Base-by-base conservation (phyloP, 2,113 vertebrate species). In the Pelecanoides urinatrix region DNA sequence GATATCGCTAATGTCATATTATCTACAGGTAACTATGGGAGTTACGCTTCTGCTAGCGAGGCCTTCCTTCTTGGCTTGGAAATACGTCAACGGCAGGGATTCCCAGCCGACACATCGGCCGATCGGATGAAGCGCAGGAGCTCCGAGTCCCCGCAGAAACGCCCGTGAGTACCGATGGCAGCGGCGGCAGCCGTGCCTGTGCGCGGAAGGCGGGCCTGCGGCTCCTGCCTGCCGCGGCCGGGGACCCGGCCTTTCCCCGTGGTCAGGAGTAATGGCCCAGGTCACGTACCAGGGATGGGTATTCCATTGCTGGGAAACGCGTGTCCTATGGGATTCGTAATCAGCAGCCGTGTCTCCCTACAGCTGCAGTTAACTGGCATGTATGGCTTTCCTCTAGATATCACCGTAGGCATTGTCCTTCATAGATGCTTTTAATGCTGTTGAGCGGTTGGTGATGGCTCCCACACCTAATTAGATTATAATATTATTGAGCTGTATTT, bases 1-100 rank as follows among this genome's bases (percentile, higher is more conserved):
- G 19, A 2, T 76, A 3, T 17, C 4, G 0, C n/a, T 73, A 3
- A 11, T 83, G 56, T 36, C 6, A 0, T 10, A 1, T 66, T 76
- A 6, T 22, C 59, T 70, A 20, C 76, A 88, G 94, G 87, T 63
- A 79, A 2, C 40, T 4, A 20, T 56, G 82, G 77, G 58, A 93
- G 44, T 8, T 13, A 20, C 11, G 6, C 36, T 27, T 65, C 50
- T 66, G 63, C 73, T 6, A 11, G 16, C 1, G 12, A 67, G 73
- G 12, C 50, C 40, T 71, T 75, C 61, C 44, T 10, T 16, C 21
- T 15, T 16, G 40, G 45, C 66, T 34, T 8, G 74, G 88, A 42
- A 58, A 50, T 9, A 5, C 3, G 1, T 2, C 32, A 20, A 2
- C 52, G 29, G 71, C 62, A n/a, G 59, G 47, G 66, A 10, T 70